A percentile compares a stretch with the other conserved stretches of the same genome.
Evolutionary conservation across 2,797 vertebrate genomes (phyloP).

Genomic region (Zalophus californianus): DNA sequence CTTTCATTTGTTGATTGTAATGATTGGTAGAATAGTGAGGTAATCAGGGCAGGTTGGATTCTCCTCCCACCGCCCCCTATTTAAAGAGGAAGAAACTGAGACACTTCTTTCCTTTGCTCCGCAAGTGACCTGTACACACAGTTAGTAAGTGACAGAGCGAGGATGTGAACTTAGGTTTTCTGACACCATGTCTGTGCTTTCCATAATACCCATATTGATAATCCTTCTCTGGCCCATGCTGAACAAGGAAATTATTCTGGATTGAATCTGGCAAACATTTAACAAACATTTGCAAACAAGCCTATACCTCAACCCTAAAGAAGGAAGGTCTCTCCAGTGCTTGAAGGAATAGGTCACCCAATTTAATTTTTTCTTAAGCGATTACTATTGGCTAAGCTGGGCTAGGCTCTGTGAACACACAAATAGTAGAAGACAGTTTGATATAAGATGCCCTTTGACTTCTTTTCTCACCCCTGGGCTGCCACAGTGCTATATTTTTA

Average conservation of each 20-base stretch:
- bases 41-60: background rate
- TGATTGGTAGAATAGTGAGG: background rate
- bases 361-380: background rate
- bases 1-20: background rate
- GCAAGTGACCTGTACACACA: background rate
- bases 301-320: background rate
- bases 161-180: background rate
- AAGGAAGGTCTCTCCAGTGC: background rate
- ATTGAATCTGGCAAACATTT: background rate
- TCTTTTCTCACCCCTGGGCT: background rate
- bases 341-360: background rate
- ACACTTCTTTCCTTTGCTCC: background rate
- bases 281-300: background rate
- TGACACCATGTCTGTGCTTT: background rate
- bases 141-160: background rate
- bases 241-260: background rate
- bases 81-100: slow-evolving; percentile 13
- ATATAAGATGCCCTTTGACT: background rate
- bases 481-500: background rate
- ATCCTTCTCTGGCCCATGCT: background rate
- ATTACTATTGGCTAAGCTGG: background rate
- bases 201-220: background rate
- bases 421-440: background rate
- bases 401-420: background rate
- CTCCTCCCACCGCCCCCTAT: background rate